These are phyloP conservation scores for Acrocyrtus sp. DNA, from an alignment of 2,888 invertebrate species.

Conservation along the genomic window DNA sequence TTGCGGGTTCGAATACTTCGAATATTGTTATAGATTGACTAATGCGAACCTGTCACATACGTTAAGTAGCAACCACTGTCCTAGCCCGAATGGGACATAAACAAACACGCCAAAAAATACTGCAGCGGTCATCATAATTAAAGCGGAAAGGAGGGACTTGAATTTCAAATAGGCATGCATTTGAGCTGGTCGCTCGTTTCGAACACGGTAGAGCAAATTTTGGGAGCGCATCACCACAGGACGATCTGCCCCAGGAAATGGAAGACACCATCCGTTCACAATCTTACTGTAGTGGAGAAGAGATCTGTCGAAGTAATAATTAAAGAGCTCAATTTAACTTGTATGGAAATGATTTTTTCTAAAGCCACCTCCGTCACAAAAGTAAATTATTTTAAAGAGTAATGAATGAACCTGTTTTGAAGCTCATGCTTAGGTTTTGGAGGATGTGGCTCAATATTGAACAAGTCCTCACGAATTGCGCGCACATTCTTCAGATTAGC, in stretches of 20 bases:
- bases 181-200: conserved; percentile 81
- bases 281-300: conserved; percentile 69
- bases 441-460: conserved; percentile 68
- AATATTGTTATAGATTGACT: neutral
- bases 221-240: conserved; percentile 86
- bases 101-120: conserved; percentile 73
- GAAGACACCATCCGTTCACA: conserved; percentile 63
- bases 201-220: conserved; percentile 75
- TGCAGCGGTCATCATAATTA: conserved; percentile 71
- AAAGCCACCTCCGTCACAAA: too few relatives aligned
- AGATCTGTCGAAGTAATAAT: conserved; percentile 66
- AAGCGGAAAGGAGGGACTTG: conserved; percentile 69
- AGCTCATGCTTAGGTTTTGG: conserved; percentile 75
- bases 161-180: conserved; percentile 78
- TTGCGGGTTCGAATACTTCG: neutral
- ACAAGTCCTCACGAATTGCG: conserved; percentile 75
- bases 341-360: neutral
- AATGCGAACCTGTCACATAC: conserved; percentile 66
- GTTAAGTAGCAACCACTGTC: conserved; percentile 74
- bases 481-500: conserved; percentile 74
- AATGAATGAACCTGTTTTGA: conserved; percentile 68
- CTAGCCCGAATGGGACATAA: conserved; percentile 70
- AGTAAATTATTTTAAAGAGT: neutral
- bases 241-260: conserved; percentile 78
- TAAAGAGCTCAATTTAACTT: neutral